Evolutionary conservation across 92 coral and sea anemone genomes (phyloP), one percentile per base, ranked within the genome.

Genomic region (Anthopleura xanthogrammica): DNA sequence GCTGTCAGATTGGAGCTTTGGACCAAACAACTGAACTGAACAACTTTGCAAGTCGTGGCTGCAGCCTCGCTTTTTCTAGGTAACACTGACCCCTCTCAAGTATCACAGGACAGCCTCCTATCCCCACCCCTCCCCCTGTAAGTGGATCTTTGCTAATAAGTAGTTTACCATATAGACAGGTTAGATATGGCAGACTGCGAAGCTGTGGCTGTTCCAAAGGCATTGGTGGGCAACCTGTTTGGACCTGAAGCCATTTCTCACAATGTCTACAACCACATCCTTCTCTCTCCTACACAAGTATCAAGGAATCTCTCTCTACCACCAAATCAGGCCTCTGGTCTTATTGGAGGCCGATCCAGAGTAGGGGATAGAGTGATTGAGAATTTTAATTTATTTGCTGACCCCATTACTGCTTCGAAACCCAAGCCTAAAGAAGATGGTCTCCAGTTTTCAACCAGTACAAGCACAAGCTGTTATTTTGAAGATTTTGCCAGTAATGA

Each of bases 261-360:
- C 20, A 83, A 70, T 62, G 86, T 83, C 1, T 83, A 52, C 22
- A 83, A 83, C 75, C 86, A 83, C 60, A 83, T 79, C 24, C 81
- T 83, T 19, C 81, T 83, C n/a, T 83, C 86, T 55, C 86, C 86
- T 23, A 39, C 73, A 40, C 86, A 83, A 57, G 86, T 83, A 16
- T 73, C 80, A 39, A 39, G 77, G 16, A 83, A 76, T 56, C 24
- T 55, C 5, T 72, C 86, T 5, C 22, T 83, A 12, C 55, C 52
- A 0, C 80, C 57, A 16, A 41, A 75, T 24, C 79, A 75, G 19
- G 57, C 72, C 57, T 73, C 60, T 3, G 81, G 81, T 17, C 78
- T 83, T 58, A 55, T 83, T 41, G 86, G 86, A 14, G 86, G 86
- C n/a, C n/a, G 75, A 39, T 58, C 86, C n/a, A 75, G 86, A 29